phyloP scores from a whole-genome alignment of 2,797 vertebrate species.

The Taeniopygia guttata region DNA sequence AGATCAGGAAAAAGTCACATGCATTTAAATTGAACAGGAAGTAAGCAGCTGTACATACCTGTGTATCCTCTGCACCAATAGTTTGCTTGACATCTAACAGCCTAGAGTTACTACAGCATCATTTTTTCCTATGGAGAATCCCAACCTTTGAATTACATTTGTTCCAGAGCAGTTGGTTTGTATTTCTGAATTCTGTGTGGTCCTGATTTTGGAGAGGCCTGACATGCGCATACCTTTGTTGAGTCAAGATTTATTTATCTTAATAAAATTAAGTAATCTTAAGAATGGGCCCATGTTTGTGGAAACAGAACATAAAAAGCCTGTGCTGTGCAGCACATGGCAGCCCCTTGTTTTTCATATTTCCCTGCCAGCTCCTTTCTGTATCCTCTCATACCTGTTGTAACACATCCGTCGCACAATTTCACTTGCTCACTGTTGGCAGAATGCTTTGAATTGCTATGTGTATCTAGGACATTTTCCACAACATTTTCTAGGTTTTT shows the following conservation, averaged over 20 bases:
- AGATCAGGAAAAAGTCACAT: not conserved
- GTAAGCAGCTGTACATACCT: not conserved
- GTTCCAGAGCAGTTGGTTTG: not conserved
- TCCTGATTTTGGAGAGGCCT: not conserved
- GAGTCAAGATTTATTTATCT: not conserved
- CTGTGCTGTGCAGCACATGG: not conserved
- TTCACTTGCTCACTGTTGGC: not conserved
- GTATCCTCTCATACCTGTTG: not conserved
- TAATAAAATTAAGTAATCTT: not conserved
- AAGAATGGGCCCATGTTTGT: not conserved
- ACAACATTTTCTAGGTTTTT: not conserved
- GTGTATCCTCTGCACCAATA: not conserved
- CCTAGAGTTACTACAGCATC: not conserved
- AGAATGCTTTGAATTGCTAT: not conserved
- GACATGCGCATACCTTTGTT: not conserved
- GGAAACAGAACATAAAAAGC: not conserved
- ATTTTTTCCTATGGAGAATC: not conserved
- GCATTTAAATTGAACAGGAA: not conserved
- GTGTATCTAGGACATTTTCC: not conserved
- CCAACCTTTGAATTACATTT: not conserved
- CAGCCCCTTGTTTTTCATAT: not conserved
- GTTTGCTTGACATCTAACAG: not conserved
- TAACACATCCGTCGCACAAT: rapidly evolving
- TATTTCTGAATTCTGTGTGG: not conserved
- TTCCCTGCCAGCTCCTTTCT: not conserved